Evolutionary conservation across 2,888 invertebrate genomes (phyloP).

Genomic region (Harpalus rubripes): DNA sequence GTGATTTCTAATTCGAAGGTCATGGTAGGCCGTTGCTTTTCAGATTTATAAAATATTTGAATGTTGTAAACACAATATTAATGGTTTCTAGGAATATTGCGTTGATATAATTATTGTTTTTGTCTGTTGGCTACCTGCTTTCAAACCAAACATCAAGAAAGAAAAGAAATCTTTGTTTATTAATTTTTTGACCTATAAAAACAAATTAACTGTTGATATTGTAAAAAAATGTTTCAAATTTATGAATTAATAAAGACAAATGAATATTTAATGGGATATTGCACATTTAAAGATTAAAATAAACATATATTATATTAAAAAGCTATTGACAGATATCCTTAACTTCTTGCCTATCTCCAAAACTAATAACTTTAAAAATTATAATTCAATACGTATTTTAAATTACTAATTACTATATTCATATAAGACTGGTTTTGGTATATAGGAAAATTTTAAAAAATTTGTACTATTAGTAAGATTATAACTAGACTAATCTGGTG

Average conservation of each 20-base stretch:
- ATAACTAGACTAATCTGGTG: background rate
- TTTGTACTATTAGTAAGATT: background rate
- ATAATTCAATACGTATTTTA: background rate
- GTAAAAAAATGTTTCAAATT: background rate
- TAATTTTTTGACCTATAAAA: background rate
- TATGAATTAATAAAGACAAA: background rate
- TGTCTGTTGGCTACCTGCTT: conserved; percentile 33
- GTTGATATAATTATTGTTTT: conserved; percentile 40
- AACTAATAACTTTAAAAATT: background rate
- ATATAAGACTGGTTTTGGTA: background rate
- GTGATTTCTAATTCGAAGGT: conserved; percentile 41
- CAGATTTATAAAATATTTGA: conserved; percentile 38
- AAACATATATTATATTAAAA: too few species aligned
- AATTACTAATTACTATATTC: background rate
- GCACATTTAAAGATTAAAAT: too few species aligned
- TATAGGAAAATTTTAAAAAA: background rate
- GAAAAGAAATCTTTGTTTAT: background rate
- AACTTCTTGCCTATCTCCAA: background rate
- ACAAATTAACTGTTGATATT: too few species aligned
- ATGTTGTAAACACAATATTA: conserved; percentile 48
- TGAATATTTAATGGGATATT: too few species aligned
- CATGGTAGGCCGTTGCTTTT: conserved; percentile 23
- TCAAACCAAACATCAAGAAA: conserved; percentile 3
- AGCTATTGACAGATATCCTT: too few species aligned
- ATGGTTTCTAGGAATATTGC: conserved; percentile 30